Evolutionary conservation across 30 jellyfish, hydroid and myxozoan genomes (phyloP).

Genomic region (Hydractinia echinata): DNA sequence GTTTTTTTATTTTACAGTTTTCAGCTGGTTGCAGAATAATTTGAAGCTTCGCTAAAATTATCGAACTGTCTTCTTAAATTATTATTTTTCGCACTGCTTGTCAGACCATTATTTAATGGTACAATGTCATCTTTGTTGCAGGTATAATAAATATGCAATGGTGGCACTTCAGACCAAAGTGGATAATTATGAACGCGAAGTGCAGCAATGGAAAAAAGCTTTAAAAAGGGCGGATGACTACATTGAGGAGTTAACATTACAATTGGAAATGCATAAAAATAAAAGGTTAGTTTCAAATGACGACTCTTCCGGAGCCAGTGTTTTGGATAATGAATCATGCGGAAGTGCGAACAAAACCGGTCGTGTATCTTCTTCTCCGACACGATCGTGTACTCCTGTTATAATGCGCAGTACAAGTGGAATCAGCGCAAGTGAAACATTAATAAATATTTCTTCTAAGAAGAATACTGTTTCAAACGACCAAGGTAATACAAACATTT

Average conservation of each 20-base stretch:
- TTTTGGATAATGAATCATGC: too few species aligned
- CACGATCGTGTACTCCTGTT: too few species aligned
- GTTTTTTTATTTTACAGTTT: neutral
- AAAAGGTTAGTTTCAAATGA: neutral
- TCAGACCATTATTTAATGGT: neutral
- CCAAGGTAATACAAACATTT: neutral
- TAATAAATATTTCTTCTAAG: too few species aligned
- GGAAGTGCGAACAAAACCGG: too few species aligned
- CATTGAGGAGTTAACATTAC: conserved; percentile 64
- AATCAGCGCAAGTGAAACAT: too few species aligned
- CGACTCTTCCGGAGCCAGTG: too few species aligned
- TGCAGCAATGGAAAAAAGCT: conserved; percentile 70
- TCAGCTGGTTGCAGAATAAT: too few species aligned
- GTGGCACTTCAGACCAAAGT: conserved; percentile 88
- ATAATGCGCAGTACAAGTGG: too few species aligned
- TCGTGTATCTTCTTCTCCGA: too few species aligned
- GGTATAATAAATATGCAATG: conserved; percentile 78
- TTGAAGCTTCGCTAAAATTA: too few species aligned
- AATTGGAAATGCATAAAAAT: conserved; percentile 20
- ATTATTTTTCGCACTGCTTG: neutral
- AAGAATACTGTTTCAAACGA: too few species aligned
- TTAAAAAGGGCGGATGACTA: conserved; percentile 85
- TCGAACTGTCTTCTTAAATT: too few species aligned
- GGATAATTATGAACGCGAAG: conserved; percentile 81
- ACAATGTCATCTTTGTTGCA: neutral